phyloP scores from a whole-genome alignment of 1,140 invertebrate species.

The Helicoverpa zea region DNA sequence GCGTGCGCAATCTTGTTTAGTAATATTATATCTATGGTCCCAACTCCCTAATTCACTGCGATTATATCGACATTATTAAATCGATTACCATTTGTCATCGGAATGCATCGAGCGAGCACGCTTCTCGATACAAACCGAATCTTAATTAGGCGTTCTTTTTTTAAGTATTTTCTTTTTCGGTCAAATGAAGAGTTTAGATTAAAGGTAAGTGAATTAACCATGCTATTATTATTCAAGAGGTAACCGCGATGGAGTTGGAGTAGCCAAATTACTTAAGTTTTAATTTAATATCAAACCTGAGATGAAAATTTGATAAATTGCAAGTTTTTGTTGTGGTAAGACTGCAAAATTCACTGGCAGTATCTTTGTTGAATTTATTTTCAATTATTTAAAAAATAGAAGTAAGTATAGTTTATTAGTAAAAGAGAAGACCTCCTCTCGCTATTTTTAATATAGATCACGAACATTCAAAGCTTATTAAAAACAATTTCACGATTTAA shows the following conservation, averaged over 20 bases:
- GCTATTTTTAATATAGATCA: no score
- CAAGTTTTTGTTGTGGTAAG: neutral
- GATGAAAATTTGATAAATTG: conserved; percentile 33
- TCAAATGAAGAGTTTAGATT: conserved; percentile 53
- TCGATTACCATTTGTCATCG: conserved; percentile 67
- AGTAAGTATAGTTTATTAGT: no score
- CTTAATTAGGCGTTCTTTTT: conserved; percentile 14
- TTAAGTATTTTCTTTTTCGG: neutral
- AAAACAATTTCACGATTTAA: no score
- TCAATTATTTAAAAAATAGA: no score
- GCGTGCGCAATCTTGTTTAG: no score
- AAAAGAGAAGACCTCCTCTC: no score
- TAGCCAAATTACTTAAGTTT: conserved; percentile 46
- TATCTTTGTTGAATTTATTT: no score
- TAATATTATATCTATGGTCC: no score
- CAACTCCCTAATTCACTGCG: conserved; percentile 69
- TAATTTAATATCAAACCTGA: conserved; percentile 32
- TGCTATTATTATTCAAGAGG: conserved; percentile 52
- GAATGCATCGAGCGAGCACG: conserved; percentile 54
- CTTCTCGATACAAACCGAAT: neutral
- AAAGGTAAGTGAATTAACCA: conserved; percentile 53
- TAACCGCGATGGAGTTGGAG: conserved; percentile 18
- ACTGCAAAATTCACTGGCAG: no score
- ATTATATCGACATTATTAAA: conserved; percentile 74
- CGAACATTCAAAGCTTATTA: no score